Evolutionary conservation across 2,113 vertebrate species (phyloP).

Genomic region (Lethenteron reissneri): DNA sequence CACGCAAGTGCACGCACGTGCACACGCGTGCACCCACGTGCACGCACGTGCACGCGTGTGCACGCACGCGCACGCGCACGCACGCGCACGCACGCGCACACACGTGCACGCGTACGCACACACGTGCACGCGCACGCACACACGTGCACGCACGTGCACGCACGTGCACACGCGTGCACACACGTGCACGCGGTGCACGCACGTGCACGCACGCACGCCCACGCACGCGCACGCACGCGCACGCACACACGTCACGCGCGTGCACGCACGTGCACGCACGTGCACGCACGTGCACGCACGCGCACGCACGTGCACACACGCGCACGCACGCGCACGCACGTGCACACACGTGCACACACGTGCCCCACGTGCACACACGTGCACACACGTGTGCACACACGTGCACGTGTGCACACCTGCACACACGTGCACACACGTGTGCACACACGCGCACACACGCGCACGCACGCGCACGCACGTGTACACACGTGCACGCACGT

Average conservation of each 20-base stretch:
- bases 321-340: not conserved
- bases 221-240: not conserved
- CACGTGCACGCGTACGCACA: too few species aligned
- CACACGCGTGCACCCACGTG: too few species aligned
- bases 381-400: not conserved
- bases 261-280: not conserved
- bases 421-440: not conserved
- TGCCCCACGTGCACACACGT: not conserved
- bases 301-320: not conserved
- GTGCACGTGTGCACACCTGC: not conserved
- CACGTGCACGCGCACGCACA: not conserved
- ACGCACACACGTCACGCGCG: constrained; percentile 1
- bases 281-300: not conserved
- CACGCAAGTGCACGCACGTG: too few species aligned
- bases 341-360: not conserved
- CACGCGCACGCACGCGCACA: too few species aligned
- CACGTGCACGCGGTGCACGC: too few species aligned
- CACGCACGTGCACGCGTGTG: too few species aligned
- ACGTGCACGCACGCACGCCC: not conserved
- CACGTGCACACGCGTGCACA: not conserved
- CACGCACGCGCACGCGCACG: too few species aligned
- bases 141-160: not conserved
- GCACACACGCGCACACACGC: not conserved
- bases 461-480: not conserved
- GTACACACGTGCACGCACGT: not conserved